phyloP scores from a whole-genome alignment of 1,140 invertebrate species.

The Bombus fervidus region DNA sequence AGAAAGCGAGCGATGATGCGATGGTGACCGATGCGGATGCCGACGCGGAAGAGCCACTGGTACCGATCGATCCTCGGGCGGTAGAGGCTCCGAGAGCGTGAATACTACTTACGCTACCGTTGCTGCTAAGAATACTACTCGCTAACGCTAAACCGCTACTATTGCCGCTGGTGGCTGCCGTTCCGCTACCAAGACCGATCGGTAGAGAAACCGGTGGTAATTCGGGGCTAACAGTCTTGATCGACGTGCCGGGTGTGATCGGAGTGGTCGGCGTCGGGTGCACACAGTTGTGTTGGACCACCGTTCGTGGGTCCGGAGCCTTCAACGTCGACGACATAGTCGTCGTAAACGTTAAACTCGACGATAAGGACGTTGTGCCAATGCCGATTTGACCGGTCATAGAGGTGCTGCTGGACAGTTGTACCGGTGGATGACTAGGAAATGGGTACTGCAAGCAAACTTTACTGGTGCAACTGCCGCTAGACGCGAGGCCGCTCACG shows the following conservation, averaged over 20 bases:
- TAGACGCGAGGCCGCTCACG: constrained; percentile 58
- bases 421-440: constrained; percentile 88
- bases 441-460: constrained; percentile 90
- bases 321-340: constrained; percentile 50
- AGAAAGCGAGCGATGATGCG: constrained; percentile 22
- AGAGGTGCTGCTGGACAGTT: constrained; percentile 70
- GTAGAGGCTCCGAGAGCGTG: constrained; percentile 71
- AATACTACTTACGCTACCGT: constrained; percentile 62
- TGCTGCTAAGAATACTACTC: constrained; percentile 65
- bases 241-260: constrained; percentile 78
- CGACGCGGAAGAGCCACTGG: constrained; percentile 26
- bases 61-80: constrained; percentile 54
- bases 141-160: constrained; percentile 62
- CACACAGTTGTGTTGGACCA: constrained; percentile 72
- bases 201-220: constrained; percentile 79
- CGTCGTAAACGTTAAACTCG: constrained; percentile 49
- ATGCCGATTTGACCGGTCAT: constrained; percentile 23
- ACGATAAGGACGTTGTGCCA: constrained; percentile 52
- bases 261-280: constrained; percentile 78
- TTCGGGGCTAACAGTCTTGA: constrained; percentile 81
- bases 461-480: constrained; percentile 79
- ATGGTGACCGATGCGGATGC: neutral
- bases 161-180: constrained; percentile 62
- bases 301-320: constrained; percentile 68
- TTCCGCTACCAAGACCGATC: constrained; percentile 62